These are phyloP conservation scores for Protobothrops mucrosquamatus DNA, from an alignment of 2,113 vertebrate species.

Conservation along the genomic window DNA sequence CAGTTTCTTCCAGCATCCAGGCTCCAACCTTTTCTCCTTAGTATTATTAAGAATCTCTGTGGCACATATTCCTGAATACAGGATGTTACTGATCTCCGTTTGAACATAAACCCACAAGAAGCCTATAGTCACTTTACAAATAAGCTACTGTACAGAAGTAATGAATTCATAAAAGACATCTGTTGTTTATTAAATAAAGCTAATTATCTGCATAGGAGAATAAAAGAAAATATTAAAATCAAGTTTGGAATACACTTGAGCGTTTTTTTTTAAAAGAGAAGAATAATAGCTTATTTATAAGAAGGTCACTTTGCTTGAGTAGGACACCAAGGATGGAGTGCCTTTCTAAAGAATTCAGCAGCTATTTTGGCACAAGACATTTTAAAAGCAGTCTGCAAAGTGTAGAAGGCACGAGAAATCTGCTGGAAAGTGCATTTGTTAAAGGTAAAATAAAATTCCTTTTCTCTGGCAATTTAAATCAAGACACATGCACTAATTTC, in stretches of 20 bases:
- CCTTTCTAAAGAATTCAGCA: neutral
- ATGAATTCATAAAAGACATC: neutral
- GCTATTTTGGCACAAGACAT: conserved; percentile 11
- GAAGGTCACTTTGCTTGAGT: conserved; percentile 23
- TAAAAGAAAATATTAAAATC: conserved; percentile 48
- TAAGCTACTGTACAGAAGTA: neutral
- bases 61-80: neutral
- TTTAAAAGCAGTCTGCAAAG: neutral
- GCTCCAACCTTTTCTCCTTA: neutral
- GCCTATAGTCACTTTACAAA: neutral
- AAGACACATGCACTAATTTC: neutral
- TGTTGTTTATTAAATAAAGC: conserved; percentile 48
- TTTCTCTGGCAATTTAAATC: neutral
- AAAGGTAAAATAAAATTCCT: neutral
- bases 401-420: conserved; percentile 57
- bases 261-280: conserved; percentile 19
- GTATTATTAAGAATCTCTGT: neutral
- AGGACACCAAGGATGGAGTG: neutral
- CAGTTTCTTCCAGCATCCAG: neutral
- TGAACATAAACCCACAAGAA: neutral
- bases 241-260: neutral
- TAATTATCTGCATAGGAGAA: conserved; percentile 30
- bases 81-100: neutral
- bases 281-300: conserved; percentile 3
- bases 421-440: conserved; percentile 14